Conservation (phyloP, 1,140 invertebrate genomes). For the Rhynchophorus ferrugineus region DNA sequence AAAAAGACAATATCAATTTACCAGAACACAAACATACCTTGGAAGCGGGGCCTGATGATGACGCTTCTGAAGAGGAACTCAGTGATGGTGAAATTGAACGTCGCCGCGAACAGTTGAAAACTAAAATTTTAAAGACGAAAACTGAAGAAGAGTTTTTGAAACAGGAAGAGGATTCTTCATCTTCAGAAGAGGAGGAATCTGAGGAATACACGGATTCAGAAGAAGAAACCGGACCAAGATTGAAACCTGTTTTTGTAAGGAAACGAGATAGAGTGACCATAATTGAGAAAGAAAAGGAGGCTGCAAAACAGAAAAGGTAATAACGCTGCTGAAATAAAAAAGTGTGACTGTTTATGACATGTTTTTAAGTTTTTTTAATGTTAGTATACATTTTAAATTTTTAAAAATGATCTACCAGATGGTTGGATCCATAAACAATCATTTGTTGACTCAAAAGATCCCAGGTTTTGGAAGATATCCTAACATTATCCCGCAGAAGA, state of each 20-base stretch:
- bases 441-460: too few relatives aligned
- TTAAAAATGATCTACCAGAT: too few relatives aligned
- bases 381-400: too few relatives aligned
- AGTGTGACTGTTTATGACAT: too few relatives aligned
- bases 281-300: slow-evolving; percentile 87
- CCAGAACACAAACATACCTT: slow-evolving; percentile 38
- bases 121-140: slow-evolving; percentile 56
- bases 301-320: slow-evolving; percentile 65
- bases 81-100: slow-evolving; percentile 79
- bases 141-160: slow-evolving; percentile 55
- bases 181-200: slow-evolving; percentile 59
- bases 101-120: slow-evolving; percentile 57
- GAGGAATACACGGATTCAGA: slow-evolving; percentile 82
- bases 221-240: slow-evolving; percentile 76
- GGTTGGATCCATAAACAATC: too few relatives aligned
- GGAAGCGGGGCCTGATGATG: slow-evolving; percentile 55
- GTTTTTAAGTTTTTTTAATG: too few relatives aligned
- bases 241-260: slow-evolving; percentile 96
- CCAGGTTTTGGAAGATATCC: too few relatives aligned
- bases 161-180: slow-evolving; percentile 66
- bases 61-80: slow-evolving; percentile 58
- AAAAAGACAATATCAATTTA: slow-evolving; percentile 32
- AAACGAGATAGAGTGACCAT: slow-evolving; percentile 93
- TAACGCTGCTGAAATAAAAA: too few relatives aligned
- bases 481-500: too few relatives aligned